Evolutionary conservation across 2,888 invertebrate species (phyloP), one percentile per base, ranked within the genome.

Genomic region (Ormyrus labotus): DNA sequence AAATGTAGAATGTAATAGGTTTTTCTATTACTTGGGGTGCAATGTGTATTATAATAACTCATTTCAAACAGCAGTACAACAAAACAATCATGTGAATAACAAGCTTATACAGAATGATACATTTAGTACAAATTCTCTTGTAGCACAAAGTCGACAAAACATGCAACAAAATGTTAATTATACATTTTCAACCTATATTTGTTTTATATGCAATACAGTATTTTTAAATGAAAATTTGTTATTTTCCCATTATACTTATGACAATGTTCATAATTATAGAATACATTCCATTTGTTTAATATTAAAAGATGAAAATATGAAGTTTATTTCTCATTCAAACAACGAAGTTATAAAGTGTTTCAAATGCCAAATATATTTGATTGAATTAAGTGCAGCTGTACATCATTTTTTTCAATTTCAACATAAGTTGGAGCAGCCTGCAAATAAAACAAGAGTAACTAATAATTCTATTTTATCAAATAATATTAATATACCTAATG

Each of bases 231-330:
- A 82, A 73, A 76, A 68, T 53, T 60, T 72, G 50, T 73, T 81
- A 13, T 72, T 67, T 69, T 53, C 68, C 34, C 81, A 81, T 60
- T 79, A 72, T 10, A 64, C 57, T 63, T 74, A 74, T 81, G 81
- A 81, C 50, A 51, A 72, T 55, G 34, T 64, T 67, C 79, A 82
- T 50, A 76, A 70, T 45, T 76, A 64, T 61, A 68, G 70, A 73
- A 76, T 82, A 58, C 34, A 58, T 53, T 34, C 76, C 45, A 68
- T 82, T 4, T 60, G 69, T 55, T 72, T 72, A 67, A 9, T 82
- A 51, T 64, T 82, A 57, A 82, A 76, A 65, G 79, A 82, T 73
- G 73, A 76, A 73, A 57, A 82, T 73, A 82, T 82, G 64, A 67
- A 82, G 61, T 79, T 81, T 72, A 51, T 60, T 0, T 68, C 51